Percentiles rank a stretch among this genome's conserved stretches.
These are phyloP conservation scores for Syrphus vitripennis DNA, from an alignment of 2,888 invertebrate species.

Conservation along the genomic window DNA sequence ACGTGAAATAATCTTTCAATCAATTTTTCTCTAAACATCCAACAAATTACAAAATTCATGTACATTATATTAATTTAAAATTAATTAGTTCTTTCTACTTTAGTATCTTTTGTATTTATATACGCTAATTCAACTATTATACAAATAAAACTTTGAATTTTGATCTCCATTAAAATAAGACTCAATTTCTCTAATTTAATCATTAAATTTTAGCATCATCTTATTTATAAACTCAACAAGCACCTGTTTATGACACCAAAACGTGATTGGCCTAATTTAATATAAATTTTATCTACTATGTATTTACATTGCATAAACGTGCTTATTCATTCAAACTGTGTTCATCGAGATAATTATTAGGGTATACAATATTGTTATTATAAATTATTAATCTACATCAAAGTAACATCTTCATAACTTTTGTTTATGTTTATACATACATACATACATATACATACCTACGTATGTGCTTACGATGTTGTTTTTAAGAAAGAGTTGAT, in stretches of 20 bases:
- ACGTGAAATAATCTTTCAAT: too few species aligned
- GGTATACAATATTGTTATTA: neutral
- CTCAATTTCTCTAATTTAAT: too few species aligned
- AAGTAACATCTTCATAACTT: neutral
- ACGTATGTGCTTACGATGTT: too few species aligned
- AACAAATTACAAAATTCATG: too few species aligned
- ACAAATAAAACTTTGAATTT: too few species aligned
- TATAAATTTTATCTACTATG: neutral
- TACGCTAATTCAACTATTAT: too few species aligned
- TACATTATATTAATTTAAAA: too few species aligned
- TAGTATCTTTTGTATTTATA: too few species aligned
- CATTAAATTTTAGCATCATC: too few species aligned
- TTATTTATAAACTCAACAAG: neutral
- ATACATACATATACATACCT: too few species aligned
- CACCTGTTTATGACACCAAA: neutral
- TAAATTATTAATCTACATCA: neutral
- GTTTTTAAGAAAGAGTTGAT: neutral
- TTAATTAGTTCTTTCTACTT: too few species aligned
- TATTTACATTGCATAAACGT: neutral
- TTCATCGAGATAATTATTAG: neutral
- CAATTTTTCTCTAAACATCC: too few species aligned
- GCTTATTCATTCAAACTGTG: neutral
- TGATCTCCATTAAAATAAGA: neutral
- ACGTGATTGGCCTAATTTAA: conserved; percentile 12
- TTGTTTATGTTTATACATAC: neutral